Evolutionary conservation across 2,888 invertebrate species (phyloP).

Genomic region (Cremastobaeus sp.): DNA sequence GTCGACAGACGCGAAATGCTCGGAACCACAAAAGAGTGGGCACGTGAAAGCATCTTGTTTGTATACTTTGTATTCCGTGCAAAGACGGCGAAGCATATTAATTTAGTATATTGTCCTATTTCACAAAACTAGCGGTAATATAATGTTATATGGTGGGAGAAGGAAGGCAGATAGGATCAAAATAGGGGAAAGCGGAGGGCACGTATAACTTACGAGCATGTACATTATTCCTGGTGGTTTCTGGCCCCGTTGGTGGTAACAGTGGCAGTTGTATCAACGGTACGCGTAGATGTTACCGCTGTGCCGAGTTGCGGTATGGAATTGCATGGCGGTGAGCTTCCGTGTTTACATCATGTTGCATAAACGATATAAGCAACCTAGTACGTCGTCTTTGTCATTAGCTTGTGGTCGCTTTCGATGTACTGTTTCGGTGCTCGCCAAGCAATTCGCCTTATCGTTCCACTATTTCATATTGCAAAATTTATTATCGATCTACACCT

Average conservation of each 20-base stretch:
- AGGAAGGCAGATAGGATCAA: conserved; percentile 50
- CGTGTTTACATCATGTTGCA: conserved; percentile 51
- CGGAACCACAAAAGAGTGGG: conserved; percentile 31
- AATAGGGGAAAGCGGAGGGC: conserved; percentile 47
- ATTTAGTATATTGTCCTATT: conserved; percentile 72
- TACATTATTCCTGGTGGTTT: conserved; percentile 69
- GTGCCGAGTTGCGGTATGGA: conserved; percentile 52
- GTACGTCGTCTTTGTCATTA: conserved; percentile 54
- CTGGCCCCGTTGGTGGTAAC: conserved; percentile 59
- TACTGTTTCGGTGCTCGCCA: conserved; percentile 11
- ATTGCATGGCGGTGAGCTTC: conserved; percentile 51
- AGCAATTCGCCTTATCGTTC: conserved; percentile 18
- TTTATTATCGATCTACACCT: conserved; percentile 22
- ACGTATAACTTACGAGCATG: conserved; percentile 67
- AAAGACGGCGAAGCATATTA: conserved; percentile 63
- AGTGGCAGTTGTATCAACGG: conserved; percentile 52
- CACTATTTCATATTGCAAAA: conserved; percentile 28
- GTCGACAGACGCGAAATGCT: conserved; percentile 28
- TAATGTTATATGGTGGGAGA: conserved; percentile 65
- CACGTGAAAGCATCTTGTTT: conserved; percentile 43
- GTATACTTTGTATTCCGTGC: conserved; percentile 57
- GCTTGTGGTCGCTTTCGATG: conserved; percentile 37
- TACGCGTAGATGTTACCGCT: conserved; percentile 48
- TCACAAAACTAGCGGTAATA: conserved; percentile 67
- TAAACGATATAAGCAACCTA: conserved; percentile 46